Conservation (phyloP, 2,113 vertebrate species). For the Prochilodus magdalenae region DNA sequence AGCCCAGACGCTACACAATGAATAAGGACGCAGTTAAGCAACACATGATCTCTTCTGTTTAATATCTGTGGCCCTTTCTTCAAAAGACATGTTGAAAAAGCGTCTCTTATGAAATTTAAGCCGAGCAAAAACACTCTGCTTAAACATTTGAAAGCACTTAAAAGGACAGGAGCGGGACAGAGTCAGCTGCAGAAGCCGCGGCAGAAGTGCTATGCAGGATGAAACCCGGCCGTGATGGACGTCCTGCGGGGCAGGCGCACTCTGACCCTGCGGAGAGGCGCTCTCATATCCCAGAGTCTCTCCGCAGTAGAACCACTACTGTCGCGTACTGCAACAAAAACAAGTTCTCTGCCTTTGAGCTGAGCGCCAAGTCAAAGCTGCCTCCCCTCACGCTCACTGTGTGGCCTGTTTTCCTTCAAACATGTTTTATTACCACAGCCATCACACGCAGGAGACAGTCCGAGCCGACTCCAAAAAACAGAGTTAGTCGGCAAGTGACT, state of each 20-base stretch:
- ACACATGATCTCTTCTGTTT: conserved; percentile 14
- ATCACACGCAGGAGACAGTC: conserved; percentile 2
- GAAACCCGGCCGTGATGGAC: background rate
- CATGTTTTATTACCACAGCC: conserved; percentile 61
- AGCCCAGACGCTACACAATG: background rate
- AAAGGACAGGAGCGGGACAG: conserved; percentile 11
- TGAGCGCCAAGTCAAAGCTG: conserved; percentile 72
- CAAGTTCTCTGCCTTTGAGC: conserved; percentile 70
- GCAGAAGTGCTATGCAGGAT: background rate
- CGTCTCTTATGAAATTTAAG: conserved; percentile 15
- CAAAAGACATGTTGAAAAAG: conserved; percentile 13
- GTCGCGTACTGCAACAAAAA: conserved; percentile 75
- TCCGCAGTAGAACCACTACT: conserved; percentile 69
- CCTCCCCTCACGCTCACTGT: conserved; percentile 57
- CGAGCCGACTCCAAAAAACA: background rate
- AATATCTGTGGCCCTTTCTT: conserved; percentile 11
- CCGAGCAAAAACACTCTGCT: conserved; percentile 19
- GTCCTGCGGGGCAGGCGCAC: conserved; percentile 59
- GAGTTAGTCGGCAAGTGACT: background rate
- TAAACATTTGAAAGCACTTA: conserved; percentile 28
- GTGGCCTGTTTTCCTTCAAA: conserved; percentile 46
- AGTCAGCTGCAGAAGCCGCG: background rate
- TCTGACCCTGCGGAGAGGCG: conserved; percentile 54
- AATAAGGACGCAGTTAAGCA: background rate
- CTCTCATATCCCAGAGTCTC: conserved; percentile 68